phyloP scores from a whole-genome alignment of 2,797 vertebrate genomes.

The Poeciliopsis gracilis region DNA sequence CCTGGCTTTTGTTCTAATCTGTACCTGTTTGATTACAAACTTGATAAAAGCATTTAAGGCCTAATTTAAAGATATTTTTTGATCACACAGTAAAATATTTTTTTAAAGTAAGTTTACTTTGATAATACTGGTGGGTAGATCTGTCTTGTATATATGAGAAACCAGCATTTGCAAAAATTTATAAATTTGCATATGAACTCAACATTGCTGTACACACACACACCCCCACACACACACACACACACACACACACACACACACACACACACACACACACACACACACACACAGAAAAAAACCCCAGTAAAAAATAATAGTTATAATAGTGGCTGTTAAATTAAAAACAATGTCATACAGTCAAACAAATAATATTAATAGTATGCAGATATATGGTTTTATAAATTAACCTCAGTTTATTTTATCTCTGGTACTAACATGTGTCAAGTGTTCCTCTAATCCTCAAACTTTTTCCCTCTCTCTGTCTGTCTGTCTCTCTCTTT shows the following conservation, averaged over 20 bases:
- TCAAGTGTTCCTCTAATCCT: constrained; percentile 52
- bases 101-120: not conserved
- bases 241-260: too few species aligned
- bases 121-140: too few species aligned
- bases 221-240: too few species aligned
- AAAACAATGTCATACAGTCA: not conserved
- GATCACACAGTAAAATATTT: not conserved
- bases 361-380: not conserved
- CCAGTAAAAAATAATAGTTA: not conserved
- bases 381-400: not conserved
- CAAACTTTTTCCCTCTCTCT: constrained; percentile 14
- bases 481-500: constrained; percentile 37
- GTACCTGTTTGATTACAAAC: not conserved
- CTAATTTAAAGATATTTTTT: not conserved
- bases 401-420: constrained; percentile 23
- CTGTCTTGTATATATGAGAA: too few species aligned
- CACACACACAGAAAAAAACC: too few species aligned
- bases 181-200: too few species aligned
- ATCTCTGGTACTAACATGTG: constrained; percentile 62
- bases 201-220: too few species aligned
- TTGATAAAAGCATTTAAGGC: not conserved
- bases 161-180: too few species aligned
- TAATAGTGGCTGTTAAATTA: not conserved
- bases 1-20: not conserved
- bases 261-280: too few species aligned